These are phyloP conservation scores for Hippolais icterina DNA, from an alignment of 2,113 vertebrate genomes.

Conservation along the genomic window DNA sequence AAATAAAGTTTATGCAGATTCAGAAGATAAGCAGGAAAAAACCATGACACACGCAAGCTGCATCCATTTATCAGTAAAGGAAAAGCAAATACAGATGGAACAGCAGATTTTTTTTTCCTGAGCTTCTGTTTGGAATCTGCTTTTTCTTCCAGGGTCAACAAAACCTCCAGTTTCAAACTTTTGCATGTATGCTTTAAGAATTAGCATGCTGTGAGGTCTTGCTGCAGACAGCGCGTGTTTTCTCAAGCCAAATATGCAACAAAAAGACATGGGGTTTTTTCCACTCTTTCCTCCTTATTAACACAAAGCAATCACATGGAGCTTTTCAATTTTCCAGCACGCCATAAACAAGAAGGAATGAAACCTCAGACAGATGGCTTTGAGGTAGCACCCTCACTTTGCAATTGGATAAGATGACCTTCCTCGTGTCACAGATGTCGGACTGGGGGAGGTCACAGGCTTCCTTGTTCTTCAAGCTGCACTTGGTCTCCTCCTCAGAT, in stretches of 20 bases:
- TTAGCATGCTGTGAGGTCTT: not conserved
- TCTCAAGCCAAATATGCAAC: not conserved
- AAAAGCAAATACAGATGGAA: not conserved
- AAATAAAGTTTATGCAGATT: not conserved
- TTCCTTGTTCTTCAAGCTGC: not conserved
- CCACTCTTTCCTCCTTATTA: not conserved
- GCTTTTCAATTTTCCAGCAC: not conserved
- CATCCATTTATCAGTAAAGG: not conserved
- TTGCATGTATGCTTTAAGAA: not conserved
- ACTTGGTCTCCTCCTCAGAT: not conserved
- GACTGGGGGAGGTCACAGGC: not conserved
- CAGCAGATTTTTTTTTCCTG: not conserved
- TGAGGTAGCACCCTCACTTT: not conserved
- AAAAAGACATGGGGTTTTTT: not conserved
- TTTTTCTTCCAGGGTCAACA: constrained; percentile 19
- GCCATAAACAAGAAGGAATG: not conserved
- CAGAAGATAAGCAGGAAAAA: not conserved
- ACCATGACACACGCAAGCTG: not conserved
- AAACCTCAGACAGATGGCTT: not conserved
- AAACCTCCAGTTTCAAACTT: not conserved
- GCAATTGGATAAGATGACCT: not conserved
- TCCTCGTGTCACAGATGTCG: not conserved
- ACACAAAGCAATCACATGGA: not conserved
- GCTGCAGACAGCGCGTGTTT: not conserved
- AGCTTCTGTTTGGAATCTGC: not conserved